A percentile compares a stretch with the other conserved stretches of the same genome.
These are phyloP conservation scores for Hyperoplus immaculatus DNA, from an alignment of 2,797 vertebrate species.

Conservation along the genomic window DNA sequence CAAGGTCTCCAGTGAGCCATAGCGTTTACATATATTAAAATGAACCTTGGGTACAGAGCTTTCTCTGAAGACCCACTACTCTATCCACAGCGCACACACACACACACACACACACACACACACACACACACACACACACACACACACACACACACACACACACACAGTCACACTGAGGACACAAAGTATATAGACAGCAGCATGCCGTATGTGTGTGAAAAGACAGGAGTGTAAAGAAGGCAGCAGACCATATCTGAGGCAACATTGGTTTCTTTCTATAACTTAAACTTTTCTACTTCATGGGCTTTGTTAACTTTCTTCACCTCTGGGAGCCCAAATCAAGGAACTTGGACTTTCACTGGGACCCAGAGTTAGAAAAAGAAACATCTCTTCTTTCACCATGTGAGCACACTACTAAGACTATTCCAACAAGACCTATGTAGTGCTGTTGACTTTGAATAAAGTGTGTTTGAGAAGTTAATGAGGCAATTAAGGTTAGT, in stretches of 20 bases:
- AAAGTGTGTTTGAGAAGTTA: too few species aligned
- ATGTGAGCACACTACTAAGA: slow-evolving; percentile 2
- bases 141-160: slow-evolving; percentile 21
- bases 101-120: slow-evolving; percentile 20
- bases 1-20: slow-evolving; percentile 84
- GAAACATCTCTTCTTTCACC: slow-evolving; percentile 31
- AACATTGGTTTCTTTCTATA: slow-evolving; percentile 58
- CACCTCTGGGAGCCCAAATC: slow-evolving; percentile 40
- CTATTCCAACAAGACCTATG: background rate
- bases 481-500: too few species aligned
- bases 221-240: slow-evolving; percentile 68
- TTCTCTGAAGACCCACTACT: slow-evolving; percentile 65
- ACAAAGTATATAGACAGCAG: slow-evolving; percentile 44
- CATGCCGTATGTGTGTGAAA: slow-evolving; percentile 49
- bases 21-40: slow-evolving; percentile 89
- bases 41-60: slow-evolving; percentile 76
- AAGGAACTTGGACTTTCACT: slow-evolving; percentile 34
- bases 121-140: background rate
- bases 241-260: slow-evolving; percentile 73
- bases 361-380: slow-evolving; percentile 17
- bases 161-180: slow-evolving; percentile 31
- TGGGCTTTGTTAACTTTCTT: slow-evolving; percentile 63
- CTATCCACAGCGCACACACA: slow-evolving; percentile 47
- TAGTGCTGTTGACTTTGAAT: too few species aligned
- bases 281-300: slow-evolving; percentile 69